phyloP scores from a whole-genome alignment of 2,888 invertebrate genomes.

The Lissocephala sabroskyi region DNA sequence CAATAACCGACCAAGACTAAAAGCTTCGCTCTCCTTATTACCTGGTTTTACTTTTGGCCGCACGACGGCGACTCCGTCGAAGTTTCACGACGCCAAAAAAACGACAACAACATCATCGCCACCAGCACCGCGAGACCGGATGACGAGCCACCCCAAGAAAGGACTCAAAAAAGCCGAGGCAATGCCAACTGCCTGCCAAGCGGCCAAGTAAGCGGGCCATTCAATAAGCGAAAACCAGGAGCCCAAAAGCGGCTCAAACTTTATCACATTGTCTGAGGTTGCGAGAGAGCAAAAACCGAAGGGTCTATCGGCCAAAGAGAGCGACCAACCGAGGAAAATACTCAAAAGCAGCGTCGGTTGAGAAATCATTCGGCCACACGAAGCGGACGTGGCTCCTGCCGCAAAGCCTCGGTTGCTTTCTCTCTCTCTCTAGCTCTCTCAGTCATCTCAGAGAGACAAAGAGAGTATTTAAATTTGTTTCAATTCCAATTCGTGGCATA shows the following conservation, averaged over 20 bases:
- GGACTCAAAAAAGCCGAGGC: not conserved
- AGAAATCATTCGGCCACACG: too few relatives aligned
- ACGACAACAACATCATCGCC: constrained; percentile 9
- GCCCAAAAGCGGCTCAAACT: constrained; percentile 32
- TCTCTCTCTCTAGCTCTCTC: too few relatives aligned
- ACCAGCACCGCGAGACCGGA: not conserved
- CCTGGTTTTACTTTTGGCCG: constrained; percentile 58
- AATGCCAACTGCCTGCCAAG: too few relatives aligned
- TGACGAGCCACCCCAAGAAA: not conserved
- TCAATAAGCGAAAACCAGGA: not conserved
- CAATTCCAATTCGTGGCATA: constrained; percentile 28
- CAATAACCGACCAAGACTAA: constrained; percentile 69
- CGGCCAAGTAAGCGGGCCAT: not conserved
- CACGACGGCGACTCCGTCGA: too few relatives aligned
- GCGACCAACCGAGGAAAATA: constrained; percentile 1
- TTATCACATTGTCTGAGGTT: constrained; percentile 51
- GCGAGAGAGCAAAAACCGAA: not conserved
- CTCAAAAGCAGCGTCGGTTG: too few relatives aligned
- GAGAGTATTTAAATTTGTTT: too few relatives aligned
- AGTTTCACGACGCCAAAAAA: constrained; percentile 14
- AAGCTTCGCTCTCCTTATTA: constrained; percentile 68
- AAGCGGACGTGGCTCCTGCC: constrained; percentile 17
- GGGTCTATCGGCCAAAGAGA: constrained; percentile 2
- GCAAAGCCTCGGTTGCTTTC: not conserved
- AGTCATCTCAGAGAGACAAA: too few relatives aligned